Evolutionary conservation across 2,113 vertebrate genomes (phyloP).

Genomic region (Anolis sagrei): DNA sequence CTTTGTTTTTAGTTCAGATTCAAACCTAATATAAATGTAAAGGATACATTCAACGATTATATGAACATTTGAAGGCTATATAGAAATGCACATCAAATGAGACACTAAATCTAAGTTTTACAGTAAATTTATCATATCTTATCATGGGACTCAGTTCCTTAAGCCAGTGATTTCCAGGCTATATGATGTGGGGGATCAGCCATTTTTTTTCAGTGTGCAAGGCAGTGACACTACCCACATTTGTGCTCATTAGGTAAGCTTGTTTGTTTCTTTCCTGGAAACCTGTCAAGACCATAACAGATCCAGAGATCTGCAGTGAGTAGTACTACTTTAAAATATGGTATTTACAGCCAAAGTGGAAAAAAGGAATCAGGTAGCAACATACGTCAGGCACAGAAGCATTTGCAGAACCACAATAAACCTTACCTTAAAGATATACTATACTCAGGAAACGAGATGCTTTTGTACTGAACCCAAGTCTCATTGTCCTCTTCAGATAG

Average conservation of each 20-base stretch:
- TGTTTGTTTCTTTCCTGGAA: too few relatives aligned
- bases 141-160: background rate
- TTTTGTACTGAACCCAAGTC: constrained; percentile 89
- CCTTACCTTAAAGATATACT: constrained; percentile 89
- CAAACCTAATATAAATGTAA: background rate
- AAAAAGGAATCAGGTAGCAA: constrained; percentile 12
- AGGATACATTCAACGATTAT: background rate
- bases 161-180: background rate
- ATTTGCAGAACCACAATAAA: constrained; percentile 43
- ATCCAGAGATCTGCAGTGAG: too few relatives aligned
- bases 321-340: background rate
- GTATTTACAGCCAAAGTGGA: background rate
- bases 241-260: too few relatives aligned
- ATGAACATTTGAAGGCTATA: background rate
- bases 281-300: background rate
- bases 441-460: constrained; percentile 87
- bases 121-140: background rate
- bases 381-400: constrained; percentile 33
- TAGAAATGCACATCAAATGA: background rate
- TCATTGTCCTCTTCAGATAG: constrained; percentile 76
- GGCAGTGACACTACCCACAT: too few relatives aligned
- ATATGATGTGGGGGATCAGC: too few relatives aligned
- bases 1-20: background rate
- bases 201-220: too few relatives aligned
- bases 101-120: background rate